Percentiles rank a stretch among this genome's conserved stretches.
phyloP scores from a whole-genome alignment of 2,113 vertebrate genomes.

The Corythornis cristatus region DNA sequence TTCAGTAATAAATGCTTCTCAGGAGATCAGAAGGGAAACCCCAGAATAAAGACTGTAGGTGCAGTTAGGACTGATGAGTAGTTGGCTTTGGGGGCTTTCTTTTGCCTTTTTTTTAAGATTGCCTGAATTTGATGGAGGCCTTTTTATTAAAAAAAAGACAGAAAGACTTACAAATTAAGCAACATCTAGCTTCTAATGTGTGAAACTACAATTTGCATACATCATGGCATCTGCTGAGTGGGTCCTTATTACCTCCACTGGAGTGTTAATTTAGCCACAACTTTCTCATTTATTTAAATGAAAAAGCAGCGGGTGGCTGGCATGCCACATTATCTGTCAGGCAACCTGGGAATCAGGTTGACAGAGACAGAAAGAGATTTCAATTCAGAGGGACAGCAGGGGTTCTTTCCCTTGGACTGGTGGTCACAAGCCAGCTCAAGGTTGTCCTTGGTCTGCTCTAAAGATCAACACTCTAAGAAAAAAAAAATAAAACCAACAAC shows the following conservation, averaged over 20 bases:
- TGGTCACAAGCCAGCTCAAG: background rate
- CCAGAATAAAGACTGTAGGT: background rate
- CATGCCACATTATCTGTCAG: conserved; percentile 26
- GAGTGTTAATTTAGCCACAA: conserved; percentile 68
- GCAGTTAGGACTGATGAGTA: background rate
- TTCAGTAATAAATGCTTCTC: background rate
- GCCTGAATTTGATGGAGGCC: background rate
- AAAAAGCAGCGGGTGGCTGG: conserved; percentile 58
- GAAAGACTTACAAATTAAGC: conserved; percentile 53
- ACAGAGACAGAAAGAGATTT: conserved; percentile 28
- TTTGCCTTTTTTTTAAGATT: background rate
- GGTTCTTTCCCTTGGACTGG: background rate
- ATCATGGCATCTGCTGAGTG: conserved; percentile 51
- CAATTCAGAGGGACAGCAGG: conserved; percentile 2
- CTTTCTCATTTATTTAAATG: conserved; percentile 71
- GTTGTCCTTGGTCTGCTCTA: background rate
- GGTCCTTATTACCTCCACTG: conserved; percentile 56
- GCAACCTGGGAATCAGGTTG: conserved; percentile 47
- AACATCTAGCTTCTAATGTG: conserved; percentile 60
- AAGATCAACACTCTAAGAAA: background rate
- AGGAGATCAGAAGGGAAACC: background rate
- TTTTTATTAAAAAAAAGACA: background rate
- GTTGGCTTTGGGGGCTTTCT: background rate
- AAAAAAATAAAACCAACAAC: background rate
- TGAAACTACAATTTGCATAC: conserved; percentile 70